Evolutionary conservation across 2,888 invertebrate genomes (phyloP), one percentile per base, ranked within the genome.

Genomic region (Mythimna pallens): DNA sequence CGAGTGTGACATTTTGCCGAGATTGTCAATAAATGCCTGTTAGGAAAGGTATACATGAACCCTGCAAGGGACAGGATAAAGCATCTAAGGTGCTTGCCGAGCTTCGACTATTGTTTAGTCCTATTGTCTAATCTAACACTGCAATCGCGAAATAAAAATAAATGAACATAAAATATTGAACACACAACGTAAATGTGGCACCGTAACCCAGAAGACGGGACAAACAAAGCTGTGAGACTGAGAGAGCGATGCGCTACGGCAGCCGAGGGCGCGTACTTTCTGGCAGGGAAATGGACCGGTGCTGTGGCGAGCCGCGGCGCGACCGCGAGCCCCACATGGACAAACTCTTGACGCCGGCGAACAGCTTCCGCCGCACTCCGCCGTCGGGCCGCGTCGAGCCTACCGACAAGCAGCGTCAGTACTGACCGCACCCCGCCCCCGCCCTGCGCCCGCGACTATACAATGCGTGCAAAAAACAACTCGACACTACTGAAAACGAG

Each of bases 231-330:
- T 90, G 94, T 94, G 94, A 91, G 92, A 93, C 91, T 91, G 90
- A 94, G 91, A 93, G 92, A 93, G 92, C 93, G 91, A 89, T 93
- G 93, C 92, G 92, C 94, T 94, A 94, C 92, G 90, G 89, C 92
- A 92, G 92, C 92, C 92, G 89, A 90, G 93, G 92, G 93, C 94
- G 94, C 97, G 97, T 98, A 98, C 98, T 98, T 98, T 98, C 98
- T 93, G 98, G 98, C 95, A 98, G 97, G 94, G 98, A 98, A 97
- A 98, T 98, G 97, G 98, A 98, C 93, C 98, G 98, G 96, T 98
- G 97, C 95, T 98, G 97, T 89, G 97, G 97, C 89, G 97, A 97
- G 92, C 97, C 97, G 92, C 97, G 97, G 91, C 97, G 96, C 82
- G 96, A 95, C 90, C 97, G 97, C 90, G 97, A 96, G 91, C 97